Percentiles rank a stretch among this genome's conserved stretches.
Conservation (phyloP, 2,797 vertebrate genomes). For the Xerus rutilus region DNA sequence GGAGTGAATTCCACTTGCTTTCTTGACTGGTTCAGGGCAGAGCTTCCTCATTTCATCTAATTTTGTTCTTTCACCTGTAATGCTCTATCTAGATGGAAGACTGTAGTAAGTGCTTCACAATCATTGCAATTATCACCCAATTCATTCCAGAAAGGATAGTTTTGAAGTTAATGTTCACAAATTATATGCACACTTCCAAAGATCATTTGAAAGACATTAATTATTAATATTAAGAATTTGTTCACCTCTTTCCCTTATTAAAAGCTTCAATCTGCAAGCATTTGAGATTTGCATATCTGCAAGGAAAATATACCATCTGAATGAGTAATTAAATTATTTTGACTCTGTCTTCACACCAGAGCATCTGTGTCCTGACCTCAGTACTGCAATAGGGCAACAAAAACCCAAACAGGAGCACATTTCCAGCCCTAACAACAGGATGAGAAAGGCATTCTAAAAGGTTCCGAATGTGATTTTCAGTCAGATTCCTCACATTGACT, state of each 20-base stretch:
- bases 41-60: background rate
- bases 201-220: constrained; percentile 62
- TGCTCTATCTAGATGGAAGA: constrained; percentile 24
- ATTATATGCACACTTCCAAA: constrained; percentile 71
- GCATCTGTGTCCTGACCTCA: background rate
- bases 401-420: background rate
- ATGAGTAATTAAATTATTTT: constrained; percentile 50
- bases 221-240: constrained; percentile 72
- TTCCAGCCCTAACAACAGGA: background rate
- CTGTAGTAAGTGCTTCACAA: constrained; percentile 38
- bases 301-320: constrained; percentile 54
- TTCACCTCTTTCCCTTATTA: constrained; percentile 54
- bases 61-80: constrained; percentile 49
- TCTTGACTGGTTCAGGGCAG: background rate
- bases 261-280: constrained; percentile 50
- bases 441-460: background rate
- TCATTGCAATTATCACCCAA: constrained; percentile 68
- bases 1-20: background rate
- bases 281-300: constrained; percentile 59
- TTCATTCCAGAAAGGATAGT: constrained; percentile 65
- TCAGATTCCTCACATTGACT: background rate
- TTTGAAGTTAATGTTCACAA: constrained; percentile 70
- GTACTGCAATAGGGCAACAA: background rate
- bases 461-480: constrained; percentile 9
- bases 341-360: constrained; percentile 8